Base-by-base conservation (phyloP, 2,113 vertebrate species). In the Pelobates fuscus region DNA sequence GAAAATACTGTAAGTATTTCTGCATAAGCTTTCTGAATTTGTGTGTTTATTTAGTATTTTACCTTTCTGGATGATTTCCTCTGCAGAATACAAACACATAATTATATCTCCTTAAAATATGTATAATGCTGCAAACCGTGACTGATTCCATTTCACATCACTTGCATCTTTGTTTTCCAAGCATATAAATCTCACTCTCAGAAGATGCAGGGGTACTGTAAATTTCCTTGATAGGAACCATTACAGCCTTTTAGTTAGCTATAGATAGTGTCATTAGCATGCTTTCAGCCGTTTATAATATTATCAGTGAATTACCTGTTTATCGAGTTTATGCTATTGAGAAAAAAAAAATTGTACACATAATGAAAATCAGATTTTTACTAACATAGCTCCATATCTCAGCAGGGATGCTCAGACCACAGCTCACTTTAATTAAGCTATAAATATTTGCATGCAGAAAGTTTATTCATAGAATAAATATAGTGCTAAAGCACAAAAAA, bases 401-500 rank as follows among this genome's bases (percentile, higher is more conserved):
- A 2, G 52, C 17, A 8, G 32, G 68, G 18, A 70, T 67, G 25
- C 24, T 61, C 43, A 68, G 41, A 68, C 57, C 73, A 77, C 54
- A 49, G 73, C 67, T 77, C 64, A 77, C 61, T 77, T 61, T 77
- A 77, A 68, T 77, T 77, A 77, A 77, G 65, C 64, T 37, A 68
- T 77, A 77, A 77, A 77, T 76, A 76, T 67, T 49, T 68, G 55
- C 57, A 52, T 32, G 27, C 27, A 25, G 37, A 32, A 67, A 61
- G 24, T 77, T 61, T 77, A 76, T 68, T 20, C 15, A 18, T 44
- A 15, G 62, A 8, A 77, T 77, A 77, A 77, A 77, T 67, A 59
- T 46, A 67, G 26, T 27, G 27, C 41, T 27, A 46, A 70, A 41
- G 52, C n/a, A n/a, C n/a, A n/a, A n/a, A 15, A 27, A 70, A 70